Base-by-base conservation (phyloP, 2,888 invertebrate species). In the Spodoptera littoralis region DNA sequence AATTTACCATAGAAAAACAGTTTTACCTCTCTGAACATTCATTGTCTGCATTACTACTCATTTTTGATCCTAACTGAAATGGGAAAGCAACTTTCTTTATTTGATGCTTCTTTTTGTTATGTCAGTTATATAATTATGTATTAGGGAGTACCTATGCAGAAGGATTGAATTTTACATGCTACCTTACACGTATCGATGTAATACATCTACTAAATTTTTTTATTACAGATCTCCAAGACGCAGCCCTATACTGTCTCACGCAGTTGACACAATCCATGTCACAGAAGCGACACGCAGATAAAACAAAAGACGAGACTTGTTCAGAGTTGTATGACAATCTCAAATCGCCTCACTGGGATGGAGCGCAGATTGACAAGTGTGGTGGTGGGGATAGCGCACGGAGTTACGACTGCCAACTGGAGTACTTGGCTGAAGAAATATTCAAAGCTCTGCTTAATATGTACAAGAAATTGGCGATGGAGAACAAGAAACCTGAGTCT, bases 151-250 rank as follows among this genome's bases (percentile, higher is more conserved):
- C 30, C 30, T 30, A 6, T 30, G 30, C 4, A 36, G 9, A 36
- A 36, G 9, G 18, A 18, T 18, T 18, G 18, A 18, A 18, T 1
- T 0, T 2, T 18, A 36, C 8, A 36, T 8, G 27, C 27, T 27
- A 27, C 27, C 27, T 27, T 27, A 18, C 4, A 6, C 4, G 6
- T 6, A 30, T 30, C 4, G 6, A 30, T 6, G 0, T 54, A 52
- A 41, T 12, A 12, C 5, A 9, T 11, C 18, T 11, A 13, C 11
- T 9, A 11, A 18, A 13, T 2, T 11, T 5, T 57, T 43, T 45
- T 11, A 53, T 92, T 88, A 18, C 84, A 94, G 94, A 90, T 67
- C 79, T 92, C 36, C 89, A 88, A 87, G 86, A 90, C 11, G 87
- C 92, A 1, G 88, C 87, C 0, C 57, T 92, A 43, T 86, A 87